Evolutionary conservation across 2,797 vertebrate genomes (phyloP), one percentile per base, ranked within the genome.

Genomic region (Gymnoscopelus braueri): DNA sequence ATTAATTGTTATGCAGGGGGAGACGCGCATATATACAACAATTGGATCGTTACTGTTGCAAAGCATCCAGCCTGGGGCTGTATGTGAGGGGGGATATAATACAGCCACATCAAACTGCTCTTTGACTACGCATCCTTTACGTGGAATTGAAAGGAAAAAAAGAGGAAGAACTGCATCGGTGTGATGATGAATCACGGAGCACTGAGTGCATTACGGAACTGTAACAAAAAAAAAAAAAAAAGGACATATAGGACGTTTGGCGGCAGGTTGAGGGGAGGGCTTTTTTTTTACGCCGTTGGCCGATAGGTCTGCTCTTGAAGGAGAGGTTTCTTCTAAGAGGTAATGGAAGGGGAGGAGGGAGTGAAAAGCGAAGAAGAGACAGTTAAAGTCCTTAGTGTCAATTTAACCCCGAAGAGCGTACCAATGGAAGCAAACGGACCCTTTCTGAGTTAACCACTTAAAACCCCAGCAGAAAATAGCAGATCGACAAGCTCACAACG

Each of bases 1-100:
- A 78, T 83, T 89, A 89, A 91, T 90, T 91, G 83, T 88, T 87
- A 88, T 92, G 88, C 88, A 82, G 82, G 73, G 70, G 11, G 71
- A 83, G 78, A 84, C 61, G 79, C 75, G 75, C 74, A 81, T 69
- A 0, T 44, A 29, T 62, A 63, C 79, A 85, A 85, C 78, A 83
- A 86, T 82, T 74, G 80, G 76, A 86, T 72, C 62, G 66, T 75
- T 85, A 81, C 74, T 63, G 66, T 74, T 84, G 79, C 73, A 60
- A 76, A 71, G 80, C 78, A 72, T 76, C 73, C 78, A 81, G 74
- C 63, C 65, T 47, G 75, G 58, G 71, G 78, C 84, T 67, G 52
- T 83, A 84, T 35, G 32, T 35, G 2, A 1, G 5, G 4, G 32
- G 32, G 32, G 29, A 32, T 32, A 32, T 32, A 32, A 3, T 4